Base-by-base conservation (phyloP, 1,140 invertebrate genomes). In the Megalopta genalis region DNA sequence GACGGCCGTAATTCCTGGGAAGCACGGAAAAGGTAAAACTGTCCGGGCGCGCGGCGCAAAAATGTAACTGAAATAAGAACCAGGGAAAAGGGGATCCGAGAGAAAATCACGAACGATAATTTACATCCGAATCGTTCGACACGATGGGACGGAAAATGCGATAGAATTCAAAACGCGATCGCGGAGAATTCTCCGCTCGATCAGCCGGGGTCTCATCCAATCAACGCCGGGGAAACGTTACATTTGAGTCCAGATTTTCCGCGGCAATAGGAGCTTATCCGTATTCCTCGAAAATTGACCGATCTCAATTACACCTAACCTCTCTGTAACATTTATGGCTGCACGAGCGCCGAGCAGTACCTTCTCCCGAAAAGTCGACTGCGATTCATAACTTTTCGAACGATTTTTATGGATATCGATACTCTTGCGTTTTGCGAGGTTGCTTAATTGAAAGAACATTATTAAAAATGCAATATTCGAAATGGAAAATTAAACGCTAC, bases 151-250 rank as follows among this genome's bases (percentile, higher is more conserved):
- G 68, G 68, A 39, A 77, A 77, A 77, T 21, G 16, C 68, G 76
- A 77, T 77, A 57, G 42, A 77, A 77, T 77, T 60, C 76, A 64
- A 77, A 77, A 77, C 52, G 59, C 68, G 76, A 77, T 71, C 57
- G 39, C 25, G 23, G 76, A 64, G 63, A 78, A 78, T 78, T 72
- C 67, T 9, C 27, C 68, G 68, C 23, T 16, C 68, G 57, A 64
- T 52, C 76, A 46, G 27, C 21, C 18, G 49, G 16, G 49, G 42
- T 57, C 46, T 72, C 23, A 63, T 72, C 62, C 76, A 60, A 78
- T 78, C 68, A 71, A 27, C 59, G 59, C 10, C 10, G 42, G 16
- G 2, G 65, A 16, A 54, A 68, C n/a, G 66, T 70, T 39, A 27
- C 67, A 37, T 63, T 39, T 39, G 6, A 49, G 75, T n/a, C 21